Evolutionary conservation across 1,140 invertebrate species (phyloP), one percentile per base, ranked within the genome.

Genomic region (Drosophila funebris): DNA sequence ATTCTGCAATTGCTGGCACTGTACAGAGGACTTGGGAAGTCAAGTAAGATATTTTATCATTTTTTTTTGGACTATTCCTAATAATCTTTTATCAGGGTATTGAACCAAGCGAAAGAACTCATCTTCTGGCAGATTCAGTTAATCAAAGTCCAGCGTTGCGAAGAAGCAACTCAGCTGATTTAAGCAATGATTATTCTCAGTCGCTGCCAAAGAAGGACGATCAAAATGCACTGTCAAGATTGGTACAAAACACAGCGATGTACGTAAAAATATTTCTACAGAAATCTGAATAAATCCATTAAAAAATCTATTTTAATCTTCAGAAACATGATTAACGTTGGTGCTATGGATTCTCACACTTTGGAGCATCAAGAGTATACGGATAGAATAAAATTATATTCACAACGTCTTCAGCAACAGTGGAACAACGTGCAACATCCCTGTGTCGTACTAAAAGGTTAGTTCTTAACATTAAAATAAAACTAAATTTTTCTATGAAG

Each of bases 181-280:
- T 94, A 79, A 92, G 94, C 71, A 93, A 93, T 76, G 93, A 94
- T 69, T 94, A 94, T 91, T 92, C 93, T 13, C 94, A 93, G 84
- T 94, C 94, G 16, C 93, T 95, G 43, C 94, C 96, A 24, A 96
- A 96, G 90, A 96, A 96, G 79, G 96, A 98, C 92, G 97, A 98
- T 91, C 96, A 97, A 92, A 97, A 96, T 81, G 97, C 96, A 11
- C 93, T 98, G 22, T 97, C 95, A 90, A 95, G 95, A 92, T 97
- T 98, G 90, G 92, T 98, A 66, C 96, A 97, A 88, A 96, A 97
- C 92, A 97, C 96, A 68, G 96, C 96, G 37, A 96, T 95, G 96
- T 98, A 93, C 94, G 95, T 94, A 56, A 4, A 33, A 29, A 16
- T 14, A 11, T 11, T 8, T 18, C 3, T 39, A 33, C 8, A 9